Conservation (phyloP, 1,140 invertebrate species). For the Lepidostoma basale region DNA sequence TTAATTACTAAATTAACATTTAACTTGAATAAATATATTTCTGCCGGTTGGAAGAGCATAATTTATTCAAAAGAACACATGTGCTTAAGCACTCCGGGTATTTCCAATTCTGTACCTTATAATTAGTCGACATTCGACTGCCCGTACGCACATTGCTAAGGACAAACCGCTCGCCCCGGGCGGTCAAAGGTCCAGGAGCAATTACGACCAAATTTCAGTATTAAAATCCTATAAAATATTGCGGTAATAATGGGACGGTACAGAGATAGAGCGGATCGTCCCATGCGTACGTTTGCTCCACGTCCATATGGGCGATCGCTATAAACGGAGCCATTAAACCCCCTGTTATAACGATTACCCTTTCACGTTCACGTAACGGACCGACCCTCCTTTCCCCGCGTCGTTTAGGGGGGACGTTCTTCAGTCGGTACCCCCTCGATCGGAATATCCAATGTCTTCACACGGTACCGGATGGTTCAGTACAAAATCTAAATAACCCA, state of each 20-base stretch:
- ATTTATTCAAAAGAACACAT: slow-evolving; percentile 18
- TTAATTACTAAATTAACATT: slow-evolving; percentile 13
- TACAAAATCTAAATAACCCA: neutral
- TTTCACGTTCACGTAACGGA: slow-evolving; percentile 36
- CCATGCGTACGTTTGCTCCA: slow-evolving; percentile 24
- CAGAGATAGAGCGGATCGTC: slow-evolving; percentile 31
- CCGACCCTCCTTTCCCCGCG: slow-evolving; percentile 3
- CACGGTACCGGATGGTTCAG: neutral
- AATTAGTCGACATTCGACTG: slow-evolving; percentile 21
- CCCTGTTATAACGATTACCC: slow-evolving; percentile 44
- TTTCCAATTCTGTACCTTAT: slow-evolving; percentile 2
- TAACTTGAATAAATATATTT: neutral
- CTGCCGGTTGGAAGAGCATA: slow-evolving; percentile 9
- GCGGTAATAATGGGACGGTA: slow-evolving; percentile 33
- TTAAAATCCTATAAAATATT: slow-evolving; percentile 46
- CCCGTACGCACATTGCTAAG: neutral
- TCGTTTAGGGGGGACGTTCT: slow-evolving; percentile 11
- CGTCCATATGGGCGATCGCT: slow-evolving; percentile 33
- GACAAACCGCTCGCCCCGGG: slow-evolving; percentile 1
- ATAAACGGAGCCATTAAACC: slow-evolving; percentile 43
- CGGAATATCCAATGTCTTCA: slow-evolving; percentile 12
- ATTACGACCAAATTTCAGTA: slow-evolving; percentile 43
- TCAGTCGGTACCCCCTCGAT: neutral
- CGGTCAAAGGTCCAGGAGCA: slow-evolving; percentile 42
- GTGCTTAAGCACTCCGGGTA: slow-evolving; percentile 7